Evolutionary conservation across 2,113 vertebrate species (phyloP).

Genomic region (Charina bottae): DNA sequence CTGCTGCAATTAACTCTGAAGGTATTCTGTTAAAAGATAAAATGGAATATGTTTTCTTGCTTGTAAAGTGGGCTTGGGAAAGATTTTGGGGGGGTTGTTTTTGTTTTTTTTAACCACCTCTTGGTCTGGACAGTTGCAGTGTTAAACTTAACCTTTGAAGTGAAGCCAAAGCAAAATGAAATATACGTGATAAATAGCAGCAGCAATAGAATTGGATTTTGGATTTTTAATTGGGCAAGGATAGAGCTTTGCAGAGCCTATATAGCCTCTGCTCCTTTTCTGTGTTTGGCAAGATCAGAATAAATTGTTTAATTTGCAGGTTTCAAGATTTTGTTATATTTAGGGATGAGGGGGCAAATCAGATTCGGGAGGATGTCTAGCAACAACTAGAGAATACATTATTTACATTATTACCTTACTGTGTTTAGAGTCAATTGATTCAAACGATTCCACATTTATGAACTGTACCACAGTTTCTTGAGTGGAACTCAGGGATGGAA

Average conservation of each 20-base stretch:
- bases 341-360: background rate
- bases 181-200: background rate
- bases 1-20: conserved; percentile 81
- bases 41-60: background rate
- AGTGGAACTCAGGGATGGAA: background rate
- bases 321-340: background rate
- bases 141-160: background rate
- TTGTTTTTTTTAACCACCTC: background rate
- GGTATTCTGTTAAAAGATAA: conserved; percentile 72
- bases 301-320: background rate
- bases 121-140: background rate
- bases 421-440: background rate
- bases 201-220: background rate
- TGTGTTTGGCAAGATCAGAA: background rate
- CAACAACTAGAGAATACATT: background rate
- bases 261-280: background rate
- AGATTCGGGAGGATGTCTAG: background rate
- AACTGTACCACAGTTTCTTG: background rate
- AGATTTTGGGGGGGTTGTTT: background rate
- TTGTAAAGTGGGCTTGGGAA: rapidly evolving
- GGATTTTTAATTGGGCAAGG: background rate
- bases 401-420: background rate
- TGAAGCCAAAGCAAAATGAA: background rate
- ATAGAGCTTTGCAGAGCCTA: background rate
- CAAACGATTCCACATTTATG: background rate